Evolutionary conservation across 2,797 vertebrate species (phyloP).

Genomic region (Mormyrus hasselquistii): DNA sequence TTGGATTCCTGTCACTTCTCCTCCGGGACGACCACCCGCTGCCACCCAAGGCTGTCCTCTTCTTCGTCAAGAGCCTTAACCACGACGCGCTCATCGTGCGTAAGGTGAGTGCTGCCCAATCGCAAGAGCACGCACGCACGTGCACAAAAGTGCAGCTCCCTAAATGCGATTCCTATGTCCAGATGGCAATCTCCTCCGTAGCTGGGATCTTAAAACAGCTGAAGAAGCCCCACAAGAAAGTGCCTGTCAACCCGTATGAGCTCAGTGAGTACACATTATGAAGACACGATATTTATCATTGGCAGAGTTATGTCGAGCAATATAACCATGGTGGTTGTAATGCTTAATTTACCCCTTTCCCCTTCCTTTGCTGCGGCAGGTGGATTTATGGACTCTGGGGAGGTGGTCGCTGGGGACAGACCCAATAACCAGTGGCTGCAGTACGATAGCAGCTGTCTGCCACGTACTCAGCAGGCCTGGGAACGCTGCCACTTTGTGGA

Average conservation of each 20-base stretch:
- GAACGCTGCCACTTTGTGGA: slow-evolving; percentile 82
- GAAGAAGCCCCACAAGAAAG: slow-evolving; percentile 85
- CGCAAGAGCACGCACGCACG: not conserved
- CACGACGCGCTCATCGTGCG: slow-evolving; percentile 91
- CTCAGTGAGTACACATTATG: slow-evolving; percentile 65
- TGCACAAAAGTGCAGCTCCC: not conserved
- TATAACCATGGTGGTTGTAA: not conserved
- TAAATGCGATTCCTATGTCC: slow-evolving; percentile 16
- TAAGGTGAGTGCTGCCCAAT: slow-evolving; percentile 67
- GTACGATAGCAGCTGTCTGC: slow-evolving; percentile 78
- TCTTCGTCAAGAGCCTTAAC: slow-evolving; percentile 92
- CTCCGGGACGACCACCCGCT: slow-evolving; percentile 85
- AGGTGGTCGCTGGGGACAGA: slow-evolving; percentile 75
- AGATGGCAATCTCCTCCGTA: slow-evolving; percentile 93
- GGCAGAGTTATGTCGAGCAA: not conserved
- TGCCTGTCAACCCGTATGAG: slow-evolving; percentile 74
- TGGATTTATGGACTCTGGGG: slow-evolving; percentile 54
- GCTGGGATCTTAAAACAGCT: slow-evolving; percentile 93
- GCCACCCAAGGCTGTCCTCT: slow-evolving; percentile 74
- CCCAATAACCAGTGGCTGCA: slow-evolving; percentile 89
- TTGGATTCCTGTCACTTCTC: slow-evolving; percentile 86
- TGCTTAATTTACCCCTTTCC: not conserved
- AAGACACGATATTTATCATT: not conserved
- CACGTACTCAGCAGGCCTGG: slow-evolving; percentile 80
- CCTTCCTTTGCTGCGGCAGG: slow-evolving; percentile 50